phyloP scores from a whole-genome alignment of 2,113 vertebrate genomes.

The Elachura formosa region DNA sequence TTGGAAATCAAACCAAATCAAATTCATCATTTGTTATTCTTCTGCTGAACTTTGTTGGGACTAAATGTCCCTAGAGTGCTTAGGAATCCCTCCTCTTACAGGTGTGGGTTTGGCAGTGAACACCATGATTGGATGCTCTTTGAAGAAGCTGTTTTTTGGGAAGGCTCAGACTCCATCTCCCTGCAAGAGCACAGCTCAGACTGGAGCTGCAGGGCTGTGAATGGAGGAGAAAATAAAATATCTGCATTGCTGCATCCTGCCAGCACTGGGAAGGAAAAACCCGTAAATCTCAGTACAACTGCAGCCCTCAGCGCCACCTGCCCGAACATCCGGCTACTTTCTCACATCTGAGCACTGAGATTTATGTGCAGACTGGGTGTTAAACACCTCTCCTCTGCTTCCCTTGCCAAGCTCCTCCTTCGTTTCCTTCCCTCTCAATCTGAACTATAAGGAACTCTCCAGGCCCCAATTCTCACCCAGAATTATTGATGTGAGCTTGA shows the following conservation, averaged over 20 bases:
- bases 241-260: neutral
- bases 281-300: neutral
- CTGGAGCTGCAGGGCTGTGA: neutral
- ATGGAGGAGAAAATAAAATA: neutral
- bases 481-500: neutral
- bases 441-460: neutral
- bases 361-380: neutral
- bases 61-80: neutral
- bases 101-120: neutral
- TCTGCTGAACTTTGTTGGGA: neutral
- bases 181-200: neutral
- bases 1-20: neutral
- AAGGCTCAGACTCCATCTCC: neutral
- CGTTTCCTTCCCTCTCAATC: neutral
- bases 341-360: slow-evolving; percentile 5
- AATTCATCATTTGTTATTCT: neutral
- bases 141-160: rapidly evolving
- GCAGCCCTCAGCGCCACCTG: neutral
- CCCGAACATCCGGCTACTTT: slow-evolving; percentile 2
- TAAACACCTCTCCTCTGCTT: neutral
- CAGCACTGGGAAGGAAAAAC: neutral
- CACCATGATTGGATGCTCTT: neutral
- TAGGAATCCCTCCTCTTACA: neutral
- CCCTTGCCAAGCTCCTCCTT: neutral
- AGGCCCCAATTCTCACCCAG: neutral